phyloP scores from a whole-genome alignment of 2,113 vertebrate species.

The Pongo pygmaeus region DNA sequence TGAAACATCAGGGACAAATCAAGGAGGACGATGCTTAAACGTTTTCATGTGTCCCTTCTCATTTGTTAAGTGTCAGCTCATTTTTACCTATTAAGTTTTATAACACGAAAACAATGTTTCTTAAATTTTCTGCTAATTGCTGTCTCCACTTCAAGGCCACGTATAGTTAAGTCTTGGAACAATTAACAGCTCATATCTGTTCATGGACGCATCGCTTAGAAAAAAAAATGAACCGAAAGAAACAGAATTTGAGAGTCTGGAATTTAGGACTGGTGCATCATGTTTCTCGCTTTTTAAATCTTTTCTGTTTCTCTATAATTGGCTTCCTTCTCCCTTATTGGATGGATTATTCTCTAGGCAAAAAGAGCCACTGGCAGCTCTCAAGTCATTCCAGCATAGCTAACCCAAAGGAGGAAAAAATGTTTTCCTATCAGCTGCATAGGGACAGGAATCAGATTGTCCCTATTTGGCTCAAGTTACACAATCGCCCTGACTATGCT shows the following conservation, averaged over 20 bases:
- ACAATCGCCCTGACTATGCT: neutral
- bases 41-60: neutral
- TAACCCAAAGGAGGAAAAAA: neutral
- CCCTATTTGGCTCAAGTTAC: neutral
- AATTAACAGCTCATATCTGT: neutral
- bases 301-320: neutral
- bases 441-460: neutral
- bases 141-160: neutral
- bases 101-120: neutral
- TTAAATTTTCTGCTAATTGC: neutral
- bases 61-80: neutral
- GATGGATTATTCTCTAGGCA: neutral
- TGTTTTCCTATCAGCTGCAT: neutral
- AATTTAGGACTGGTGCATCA: neutral
- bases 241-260: neutral
- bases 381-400: neutral
- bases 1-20: neutral
- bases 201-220: neutral
- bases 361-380: neutral
- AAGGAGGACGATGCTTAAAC: neutral
- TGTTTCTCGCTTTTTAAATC: neutral
- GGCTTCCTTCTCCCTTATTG: neutral
- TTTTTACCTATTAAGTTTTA: slow-evolving; percentile 2
- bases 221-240: neutral
- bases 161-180: neutral